Evolutionary conservation across 2,888 invertebrate genomes (phyloP).

Genomic region (Dryobotodes eremita): DNA sequence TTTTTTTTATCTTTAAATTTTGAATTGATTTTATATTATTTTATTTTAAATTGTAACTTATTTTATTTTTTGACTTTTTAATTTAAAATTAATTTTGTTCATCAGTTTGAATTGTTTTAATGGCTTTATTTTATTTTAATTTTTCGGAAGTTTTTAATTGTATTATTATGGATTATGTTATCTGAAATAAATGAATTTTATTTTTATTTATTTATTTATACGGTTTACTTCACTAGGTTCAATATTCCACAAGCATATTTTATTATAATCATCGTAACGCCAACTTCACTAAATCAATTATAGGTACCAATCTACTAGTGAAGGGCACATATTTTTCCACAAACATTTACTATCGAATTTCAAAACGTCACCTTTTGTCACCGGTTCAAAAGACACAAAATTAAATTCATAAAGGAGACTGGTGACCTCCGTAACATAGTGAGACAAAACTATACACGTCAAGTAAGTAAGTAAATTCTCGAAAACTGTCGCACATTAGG

Average conservation of each 20-base stretch:
- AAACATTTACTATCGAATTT: neutral
- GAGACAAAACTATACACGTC: conserved; percentile 29
- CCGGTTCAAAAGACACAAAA: neutral
- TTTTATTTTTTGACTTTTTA: no score
- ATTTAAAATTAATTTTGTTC: no score
- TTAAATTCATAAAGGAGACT: conserved; percentile 16
- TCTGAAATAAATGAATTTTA: no score
- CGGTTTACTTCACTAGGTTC: neutral
- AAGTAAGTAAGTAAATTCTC: conserved; percentile 38
- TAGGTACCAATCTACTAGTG: neutral
- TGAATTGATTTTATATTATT: no score
- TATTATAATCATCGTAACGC: neutral
- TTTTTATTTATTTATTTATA: no score
- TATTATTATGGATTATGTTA: no score
- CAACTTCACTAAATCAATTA: no score
- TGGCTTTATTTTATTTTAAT: no score
- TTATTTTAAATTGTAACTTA: no score
- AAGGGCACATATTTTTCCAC: neutral
- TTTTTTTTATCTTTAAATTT: no score
- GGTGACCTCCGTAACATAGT: conserved; percentile 22
- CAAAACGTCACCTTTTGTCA: conserved; percentile 4
- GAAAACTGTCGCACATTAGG: conserved; percentile 59
- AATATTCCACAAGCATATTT: neutral
- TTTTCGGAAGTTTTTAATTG: no score
- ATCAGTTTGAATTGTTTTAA: no score